phyloP scores from a whole-genome alignment of 1,140 invertebrate genomes.

The Rhagoletis pomonella region DNA sequence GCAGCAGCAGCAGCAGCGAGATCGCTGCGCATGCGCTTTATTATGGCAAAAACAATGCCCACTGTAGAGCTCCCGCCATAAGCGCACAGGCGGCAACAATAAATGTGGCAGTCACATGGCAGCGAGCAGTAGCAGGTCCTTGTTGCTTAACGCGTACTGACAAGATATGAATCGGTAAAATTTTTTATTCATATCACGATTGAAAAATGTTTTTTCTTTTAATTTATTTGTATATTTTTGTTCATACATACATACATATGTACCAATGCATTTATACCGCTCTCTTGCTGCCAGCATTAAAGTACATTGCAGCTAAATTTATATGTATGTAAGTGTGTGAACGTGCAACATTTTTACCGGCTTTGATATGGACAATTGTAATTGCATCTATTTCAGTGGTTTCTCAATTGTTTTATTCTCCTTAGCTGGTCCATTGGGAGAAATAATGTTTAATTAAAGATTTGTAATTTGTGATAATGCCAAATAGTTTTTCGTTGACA shows the following conservation, averaged over 20 bases:
- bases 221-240: background rate
- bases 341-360: background rate
- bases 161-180: conserved; percentile 46
- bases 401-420: background rate
- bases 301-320: background rate
- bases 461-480: conserved; percentile 48
- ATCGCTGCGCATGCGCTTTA: background rate
- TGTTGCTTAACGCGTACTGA: conserved; percentile 41
- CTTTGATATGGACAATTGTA: conserved; percentile 44
- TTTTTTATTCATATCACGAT: conserved; percentile 50
- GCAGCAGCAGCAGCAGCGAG: background rate
- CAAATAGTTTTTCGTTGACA: conserved; percentile 49
- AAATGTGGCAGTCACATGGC: background rate
- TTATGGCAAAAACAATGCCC: background rate
- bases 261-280: background rate
- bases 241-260: too few species aligned
- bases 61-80: background rate
- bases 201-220: conserved; percentile 27
- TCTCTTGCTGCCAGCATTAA: conserved; percentile 13
- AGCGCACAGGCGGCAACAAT: background rate
- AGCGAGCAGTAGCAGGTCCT: background rate
- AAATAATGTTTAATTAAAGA: conserved; percentile 50
- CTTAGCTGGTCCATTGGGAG: conserved; percentile 32
- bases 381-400: conserved; percentile 29
- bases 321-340: background rate